Base-by-base conservation (phyloP, 2,888 invertebrate species). In the Microplitis deprimator region DNA sequence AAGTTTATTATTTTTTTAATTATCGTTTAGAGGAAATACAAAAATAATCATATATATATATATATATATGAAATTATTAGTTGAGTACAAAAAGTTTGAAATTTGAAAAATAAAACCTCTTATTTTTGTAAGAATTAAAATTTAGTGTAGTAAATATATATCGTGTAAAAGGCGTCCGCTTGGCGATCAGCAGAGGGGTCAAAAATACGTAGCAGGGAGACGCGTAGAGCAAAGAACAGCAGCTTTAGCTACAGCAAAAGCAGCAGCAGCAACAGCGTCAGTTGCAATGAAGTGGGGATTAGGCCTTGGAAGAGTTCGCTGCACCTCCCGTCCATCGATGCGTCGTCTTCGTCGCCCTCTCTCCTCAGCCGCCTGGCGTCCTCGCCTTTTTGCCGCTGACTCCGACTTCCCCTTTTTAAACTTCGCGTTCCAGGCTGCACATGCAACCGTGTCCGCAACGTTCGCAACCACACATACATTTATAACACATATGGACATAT, bases 221-320 rank as follows among this genome's bases (percentile, higher is more conserved):
- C 20, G 65, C 65, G 50, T 20, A 29, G 65, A 17, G 65, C 50
- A n/a, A 41, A 41, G 17, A 41, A 20, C 41, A 38, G 65, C 20
- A 38, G 67, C 13, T 38, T 20, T 29, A 38, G 20, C n/a, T 20
- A 29, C 29, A 38, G 67, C 20, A 13, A 39, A 20, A 13, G 67
- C 29, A 29, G 62, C 6, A 40, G n/a, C 60, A 62, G 60, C 16
- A 29, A 50, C 16, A 70, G 38, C 20, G 59, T 60, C 17, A 60
- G 17, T 61, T 62, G 71, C 71, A 72, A 39, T 61, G 71, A 38
- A 79, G 81, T 76, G 81, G 79, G 83, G 82, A 84, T 81, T 85
- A 89, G 89, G 87, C 89, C 89, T 89, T 89, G 89, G 86, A 87
- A 89, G 89, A 89, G 89, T 89, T 89, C 89, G 89, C 88, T 89